These are phyloP conservation scores for Megalops cyprinoides DNA, from an alignment of 2,797 vertebrate species.

Conservation along the genomic window DNA sequence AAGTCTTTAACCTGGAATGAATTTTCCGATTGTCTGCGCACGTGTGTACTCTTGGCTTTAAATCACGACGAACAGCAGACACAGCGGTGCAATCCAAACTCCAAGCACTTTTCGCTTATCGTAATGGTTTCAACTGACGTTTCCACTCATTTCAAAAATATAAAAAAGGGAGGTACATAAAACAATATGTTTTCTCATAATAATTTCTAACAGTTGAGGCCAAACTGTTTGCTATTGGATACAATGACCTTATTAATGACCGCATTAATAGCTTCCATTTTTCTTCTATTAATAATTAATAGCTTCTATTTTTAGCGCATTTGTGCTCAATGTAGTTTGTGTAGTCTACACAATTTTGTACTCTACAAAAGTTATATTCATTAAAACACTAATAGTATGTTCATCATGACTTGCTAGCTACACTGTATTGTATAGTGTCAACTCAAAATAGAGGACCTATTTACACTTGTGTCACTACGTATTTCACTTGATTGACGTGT, in stretches of 20 bases:
- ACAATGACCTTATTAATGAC: not conserved
- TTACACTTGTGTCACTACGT: too few species aligned
- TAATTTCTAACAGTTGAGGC: not conserved
- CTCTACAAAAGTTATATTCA: too few species aligned
- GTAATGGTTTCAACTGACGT: too few species aligned
- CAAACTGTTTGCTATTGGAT: not conserved
- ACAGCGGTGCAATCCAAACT: not conserved
- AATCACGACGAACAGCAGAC: not conserved
- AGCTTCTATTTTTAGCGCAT: not conserved
- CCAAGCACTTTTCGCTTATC: not conserved
- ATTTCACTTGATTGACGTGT: too few species aligned
- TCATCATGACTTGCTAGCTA: too few species aligned
- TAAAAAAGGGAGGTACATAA: not conserved
- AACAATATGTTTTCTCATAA: not conserved
- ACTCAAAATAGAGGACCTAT: too few species aligned
- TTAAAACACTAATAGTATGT: too few species aligned
- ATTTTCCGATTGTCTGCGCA: not conserved
- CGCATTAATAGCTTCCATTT: too few species aligned
- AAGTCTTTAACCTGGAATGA: not conserved
- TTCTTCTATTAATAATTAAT: too few species aligned
- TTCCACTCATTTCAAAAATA: not conserved
- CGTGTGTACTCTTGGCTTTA: not conserved
- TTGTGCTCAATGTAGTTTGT: not conserved
- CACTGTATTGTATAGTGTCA: too few species aligned
- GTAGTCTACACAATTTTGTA: too few species aligned